Percentiles rank a stretch among this genome's conserved stretches.
phyloP scores from a whole-genome alignment of 2,888 invertebrate species.

The Yponomeuta malinellus region DNA sequence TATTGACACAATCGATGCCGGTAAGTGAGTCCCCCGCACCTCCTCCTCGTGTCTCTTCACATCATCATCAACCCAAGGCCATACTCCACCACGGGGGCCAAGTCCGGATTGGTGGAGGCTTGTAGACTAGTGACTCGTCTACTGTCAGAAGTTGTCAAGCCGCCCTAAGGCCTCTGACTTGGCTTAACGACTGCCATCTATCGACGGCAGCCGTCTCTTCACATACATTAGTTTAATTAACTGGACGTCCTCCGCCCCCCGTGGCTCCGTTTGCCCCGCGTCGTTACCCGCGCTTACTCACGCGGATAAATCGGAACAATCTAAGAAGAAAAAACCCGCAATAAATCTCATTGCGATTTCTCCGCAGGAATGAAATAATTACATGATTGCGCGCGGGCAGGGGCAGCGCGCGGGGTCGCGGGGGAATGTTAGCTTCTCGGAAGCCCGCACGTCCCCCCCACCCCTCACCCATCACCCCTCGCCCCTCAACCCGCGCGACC shows the following conservation, averaged over 20 bases:
- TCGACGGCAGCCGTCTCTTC: background rate
- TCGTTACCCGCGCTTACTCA: background rate
- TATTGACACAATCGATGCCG: background rate
- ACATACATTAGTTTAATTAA: conserved; percentile 9
- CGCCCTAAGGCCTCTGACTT: too few species aligned
- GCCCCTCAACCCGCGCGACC: background rate
- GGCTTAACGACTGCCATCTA: too few species aligned
- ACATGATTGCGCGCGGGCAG: conserved; percentile 34
- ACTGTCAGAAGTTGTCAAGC: too few species aligned
- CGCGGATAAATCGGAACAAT: conserved; percentile 20
- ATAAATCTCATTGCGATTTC: conserved; percentile 49
- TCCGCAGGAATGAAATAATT: conserved; percentile 49
- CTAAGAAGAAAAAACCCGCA: conserved; percentile 40
- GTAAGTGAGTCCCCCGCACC: conserved; percentile 5
- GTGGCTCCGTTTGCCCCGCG: background rate
- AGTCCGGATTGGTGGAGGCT: too few species aligned
- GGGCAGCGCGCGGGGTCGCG: conserved; percentile 9
- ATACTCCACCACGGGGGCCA: too few species aligned
- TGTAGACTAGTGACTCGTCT: too few species aligned
- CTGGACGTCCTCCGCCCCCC: background rate
- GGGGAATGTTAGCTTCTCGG: conserved; percentile 10
- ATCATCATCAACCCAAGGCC: background rate
- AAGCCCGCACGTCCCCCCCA: background rate
- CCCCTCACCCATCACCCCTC: background rate
- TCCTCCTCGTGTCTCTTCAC: background rate